Conservation (phyloP, 2,797 vertebrate species). For the Pipistrellus kuhlii region DNA sequence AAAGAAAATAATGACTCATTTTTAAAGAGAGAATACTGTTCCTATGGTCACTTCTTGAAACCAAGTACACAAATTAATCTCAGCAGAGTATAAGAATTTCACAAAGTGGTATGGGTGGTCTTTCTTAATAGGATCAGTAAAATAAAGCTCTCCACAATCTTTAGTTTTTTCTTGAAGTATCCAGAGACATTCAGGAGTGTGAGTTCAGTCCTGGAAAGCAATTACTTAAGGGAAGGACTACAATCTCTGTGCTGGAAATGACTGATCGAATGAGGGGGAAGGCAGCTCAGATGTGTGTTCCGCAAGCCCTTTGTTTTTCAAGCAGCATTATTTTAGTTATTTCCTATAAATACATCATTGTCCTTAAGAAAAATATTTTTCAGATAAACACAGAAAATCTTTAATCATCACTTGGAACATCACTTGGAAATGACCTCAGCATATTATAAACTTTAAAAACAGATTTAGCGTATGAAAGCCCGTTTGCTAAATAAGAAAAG, state of each 20-base stretch:
- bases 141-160: slow-evolving; percentile 19
- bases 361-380: slow-evolving; percentile 66
- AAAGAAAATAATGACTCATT: not conserved
- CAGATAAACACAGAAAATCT: slow-evolving; percentile 67
- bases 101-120: not conserved
- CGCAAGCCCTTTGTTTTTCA: slow-evolving; percentile 57
- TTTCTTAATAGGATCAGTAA: slow-evolving; percentile 34
- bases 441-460: slow-evolving; percentile 46
- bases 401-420: slow-evolving; percentile 55
- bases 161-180: slow-evolving; percentile 19
- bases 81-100: not conserved
- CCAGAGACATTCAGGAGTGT: slow-evolving; percentile 2
- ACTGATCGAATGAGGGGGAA: slow-evolving; percentile 16
- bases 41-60: slow-evolving; percentile 31
- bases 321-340: slow-evolving; percentile 64
- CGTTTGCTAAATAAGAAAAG: slow-evolving; percentile 26
- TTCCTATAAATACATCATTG: slow-evolving; percentile 53
- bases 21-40: not conserved
- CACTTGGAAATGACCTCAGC: slow-evolving; percentile 60
- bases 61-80: slow-evolving; percentile 16
- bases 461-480: not conserved
- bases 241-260: slow-evolving; percentile 46
- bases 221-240: slow-evolving; percentile 23
- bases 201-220: slow-evolving; percentile 36
- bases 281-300: not conserved